These are phyloP conservation scores for Rotaria socialis DNA, from an alignment of 2,888 invertebrate genomes.

Conservation along the genomic window DNA sequence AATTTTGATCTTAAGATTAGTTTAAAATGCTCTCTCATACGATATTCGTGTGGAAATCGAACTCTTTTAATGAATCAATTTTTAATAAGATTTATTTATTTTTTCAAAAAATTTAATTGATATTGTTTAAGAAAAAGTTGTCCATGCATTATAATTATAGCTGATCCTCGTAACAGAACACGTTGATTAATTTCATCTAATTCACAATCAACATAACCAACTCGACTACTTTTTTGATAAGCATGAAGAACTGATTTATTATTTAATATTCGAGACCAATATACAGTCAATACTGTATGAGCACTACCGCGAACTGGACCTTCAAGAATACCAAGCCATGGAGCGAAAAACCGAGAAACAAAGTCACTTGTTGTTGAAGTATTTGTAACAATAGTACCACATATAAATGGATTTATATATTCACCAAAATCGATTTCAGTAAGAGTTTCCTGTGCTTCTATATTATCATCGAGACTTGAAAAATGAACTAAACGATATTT, in stretches of 20 bases:
- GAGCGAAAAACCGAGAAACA: slow-evolving; percentile 61
- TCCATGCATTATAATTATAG: neutral
- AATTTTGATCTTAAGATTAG: too few species aligned
- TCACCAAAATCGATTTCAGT: neutral
- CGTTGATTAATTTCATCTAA: neutral
- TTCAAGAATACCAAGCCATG: slow-evolving; percentile 61
- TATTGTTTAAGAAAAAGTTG: neutral
- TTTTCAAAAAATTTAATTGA: too few species aligned
- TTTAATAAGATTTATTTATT: too few species aligned
- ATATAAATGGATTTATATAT: neutral
- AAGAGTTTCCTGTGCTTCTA: neutral
- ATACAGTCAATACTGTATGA: slow-evolving; percentile 61
- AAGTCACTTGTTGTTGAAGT: slow-evolving; percentile 53
- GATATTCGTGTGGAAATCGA: too few species aligned
- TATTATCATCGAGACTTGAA: neutral
- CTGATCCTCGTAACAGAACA: neutral
- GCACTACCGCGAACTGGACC: slow-evolving; percentile 62
- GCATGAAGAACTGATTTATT: slow-evolving; percentile 52
- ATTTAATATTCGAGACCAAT: slow-evolving; percentile 57
- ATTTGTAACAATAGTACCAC: neutral
- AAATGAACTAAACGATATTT: neutral
- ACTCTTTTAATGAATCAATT: too few species aligned
- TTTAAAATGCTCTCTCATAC: too few species aligned
- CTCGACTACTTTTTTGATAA: slow-evolving; percentile 45
- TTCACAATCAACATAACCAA: neutral